Conservation (phyloP, 2,797 vertebrate species). For the Buphagus erythrorhynchus region DNA sequence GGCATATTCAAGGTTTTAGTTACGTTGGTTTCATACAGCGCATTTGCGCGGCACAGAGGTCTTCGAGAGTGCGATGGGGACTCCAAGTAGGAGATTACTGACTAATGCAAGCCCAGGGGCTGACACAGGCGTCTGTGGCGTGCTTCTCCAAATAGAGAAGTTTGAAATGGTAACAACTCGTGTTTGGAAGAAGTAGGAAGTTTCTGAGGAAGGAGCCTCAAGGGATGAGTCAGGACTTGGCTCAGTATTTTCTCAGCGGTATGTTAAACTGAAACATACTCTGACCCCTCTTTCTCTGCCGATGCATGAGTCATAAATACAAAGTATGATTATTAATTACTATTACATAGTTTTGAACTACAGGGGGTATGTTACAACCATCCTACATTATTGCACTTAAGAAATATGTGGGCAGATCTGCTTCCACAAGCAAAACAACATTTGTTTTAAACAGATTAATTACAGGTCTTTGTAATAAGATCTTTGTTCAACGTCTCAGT, state of each 20-base stretch:
- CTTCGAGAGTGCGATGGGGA: background rate
- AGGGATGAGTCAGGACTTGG: background rate
- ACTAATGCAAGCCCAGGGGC: background rate
- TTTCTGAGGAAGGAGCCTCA: background rate
- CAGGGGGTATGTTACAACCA: background rate
- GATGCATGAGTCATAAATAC: background rate
- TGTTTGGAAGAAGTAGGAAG: background rate
- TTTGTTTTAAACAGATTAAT: slow-evolving; percentile 23
- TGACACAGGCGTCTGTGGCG: background rate
- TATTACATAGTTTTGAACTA: background rate
- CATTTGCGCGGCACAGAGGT: background rate
- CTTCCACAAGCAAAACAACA: slow-evolving; percentile 15
- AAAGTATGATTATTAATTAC: background rate
- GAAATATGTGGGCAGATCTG: background rate
- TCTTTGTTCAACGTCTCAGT: background rate
- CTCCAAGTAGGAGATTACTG: accelerated
- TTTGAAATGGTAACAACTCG: background rate
- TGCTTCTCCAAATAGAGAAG: background rate
- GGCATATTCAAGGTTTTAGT: background rate
- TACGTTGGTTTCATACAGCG: background rate
- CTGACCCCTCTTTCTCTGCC: background rate
- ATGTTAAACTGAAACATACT: background rate
- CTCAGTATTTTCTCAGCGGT: background rate
- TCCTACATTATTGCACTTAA: background rate
- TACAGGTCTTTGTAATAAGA: background rate